Conservation (phyloP, 1,140 invertebrate species). For the Rhagoletis pomonella region DNA sequence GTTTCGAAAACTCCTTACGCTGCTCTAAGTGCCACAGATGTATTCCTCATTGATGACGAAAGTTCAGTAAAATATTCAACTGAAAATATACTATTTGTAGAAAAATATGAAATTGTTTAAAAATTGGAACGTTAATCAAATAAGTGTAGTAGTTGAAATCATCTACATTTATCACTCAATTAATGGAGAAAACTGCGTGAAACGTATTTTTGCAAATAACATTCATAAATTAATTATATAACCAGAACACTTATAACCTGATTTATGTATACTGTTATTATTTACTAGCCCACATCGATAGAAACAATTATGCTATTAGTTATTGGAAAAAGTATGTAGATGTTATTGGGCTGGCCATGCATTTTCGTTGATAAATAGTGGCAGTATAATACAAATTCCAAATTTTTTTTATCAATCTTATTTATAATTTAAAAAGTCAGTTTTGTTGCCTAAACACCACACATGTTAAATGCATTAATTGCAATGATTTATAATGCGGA, state of each 20-base stretch:
- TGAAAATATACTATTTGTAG: slow-evolving; percentile 89
- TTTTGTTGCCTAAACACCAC: slow-evolving; percentile 23
- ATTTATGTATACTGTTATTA: slow-evolving; percentile 1
- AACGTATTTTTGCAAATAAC: background rate
- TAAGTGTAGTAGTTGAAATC: background rate
- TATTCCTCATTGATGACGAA: slow-evolving; percentile 86
- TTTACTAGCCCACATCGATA: background rate
- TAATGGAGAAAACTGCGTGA: background rate
- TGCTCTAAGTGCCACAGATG: slow-evolving; percentile 87
- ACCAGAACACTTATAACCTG: background rate
- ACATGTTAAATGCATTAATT: slow-evolving; percentile 11
- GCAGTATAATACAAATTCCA: slow-evolving; percentile 24
- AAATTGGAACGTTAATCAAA: background rate
- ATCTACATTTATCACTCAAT: background rate
- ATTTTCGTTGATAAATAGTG: background rate
- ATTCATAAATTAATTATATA: background rate
- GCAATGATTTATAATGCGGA: slow-evolving; percentile 9
- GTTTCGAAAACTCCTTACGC: slow-evolving; percentile 90
- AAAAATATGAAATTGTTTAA: slow-evolving; percentile 96
- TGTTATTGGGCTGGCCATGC: background rate
- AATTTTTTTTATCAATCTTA: slow-evolving; percentile 21
- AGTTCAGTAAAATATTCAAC: slow-evolving; percentile 89
- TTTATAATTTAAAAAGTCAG: background rate
- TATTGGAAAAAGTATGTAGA: background rate
- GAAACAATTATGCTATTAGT: background rate